phyloP scores from a whole-genome alignment of 2,797 vertebrate genomes.

The Clarias platycephalus region DNA sequence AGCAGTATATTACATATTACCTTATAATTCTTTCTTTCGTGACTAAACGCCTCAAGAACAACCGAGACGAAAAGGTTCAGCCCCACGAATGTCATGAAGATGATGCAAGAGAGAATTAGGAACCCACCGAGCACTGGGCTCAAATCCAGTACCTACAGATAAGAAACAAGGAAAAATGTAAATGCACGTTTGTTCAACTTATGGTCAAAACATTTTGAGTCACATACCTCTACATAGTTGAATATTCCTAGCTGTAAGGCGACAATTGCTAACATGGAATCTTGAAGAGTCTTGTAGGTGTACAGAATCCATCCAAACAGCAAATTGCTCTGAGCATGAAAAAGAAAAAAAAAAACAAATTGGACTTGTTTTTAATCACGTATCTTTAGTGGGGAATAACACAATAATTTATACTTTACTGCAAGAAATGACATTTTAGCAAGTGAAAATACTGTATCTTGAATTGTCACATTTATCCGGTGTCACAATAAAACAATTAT shows the following conservation, averaged over 20 bases:
- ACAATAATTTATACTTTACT: not conserved
- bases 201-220: not conserved
- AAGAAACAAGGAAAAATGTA: conserved; percentile 7
- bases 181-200: not conserved
- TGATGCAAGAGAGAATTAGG: conserved; percentile 89
- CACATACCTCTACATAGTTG: conserved; percentile 90
- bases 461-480: too few species aligned
- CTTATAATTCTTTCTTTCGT: conserved; percentile 89
- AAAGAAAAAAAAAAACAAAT: conserved; percentile 14
- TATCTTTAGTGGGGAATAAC: not conserved
- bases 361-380: not conserved
- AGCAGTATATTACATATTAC: conserved; percentile 60
- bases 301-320: conserved; percentile 92
- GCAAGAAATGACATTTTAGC: too few species aligned
- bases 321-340: conserved; percentile 81
- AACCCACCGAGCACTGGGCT: conserved; percentile 87
- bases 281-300: conserved; percentile 89
- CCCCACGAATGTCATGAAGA: conserved; percentile 95
- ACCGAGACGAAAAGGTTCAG: conserved; percentile 95
- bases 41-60: conserved; percentile 89
- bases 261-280: conserved; percentile 87
- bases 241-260: conserved; percentile 95
- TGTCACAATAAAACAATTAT: too few species aligned
- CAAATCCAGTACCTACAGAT: conserved; percentile 84
- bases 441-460: too few species aligned